These are phyloP conservation scores for Eilema caniola DNA, from an alignment of 2,888 invertebrate genomes.

Conservation along the genomic window DNA sequence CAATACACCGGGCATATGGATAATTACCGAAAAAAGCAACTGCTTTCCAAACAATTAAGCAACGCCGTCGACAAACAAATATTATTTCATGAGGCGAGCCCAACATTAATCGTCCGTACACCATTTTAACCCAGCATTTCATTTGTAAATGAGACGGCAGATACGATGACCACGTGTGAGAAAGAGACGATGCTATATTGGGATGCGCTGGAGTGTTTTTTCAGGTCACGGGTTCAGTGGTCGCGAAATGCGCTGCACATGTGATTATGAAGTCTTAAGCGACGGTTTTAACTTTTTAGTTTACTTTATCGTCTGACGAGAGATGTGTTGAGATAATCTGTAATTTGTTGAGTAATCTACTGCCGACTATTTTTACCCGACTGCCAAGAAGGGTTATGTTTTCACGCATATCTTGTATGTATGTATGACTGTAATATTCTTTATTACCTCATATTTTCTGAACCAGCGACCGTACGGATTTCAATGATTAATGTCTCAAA, in stretches of 20 bases:
- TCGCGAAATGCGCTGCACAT: slow-evolving; percentile 56
- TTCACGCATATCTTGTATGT: too few relatives aligned
- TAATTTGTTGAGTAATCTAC: slow-evolving; percentile 9
- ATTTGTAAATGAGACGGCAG: slow-evolving; percentile 14
- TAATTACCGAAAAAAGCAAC: not conserved
- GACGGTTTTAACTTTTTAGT: slow-evolving; percentile 18
- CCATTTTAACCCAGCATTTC: slow-evolving; percentile 23
- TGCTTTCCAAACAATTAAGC: slow-evolving; percentile 10
- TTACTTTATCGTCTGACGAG: slow-evolving; percentile 14
- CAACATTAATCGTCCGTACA: slow-evolving; percentile 13
- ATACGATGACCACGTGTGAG: slow-evolving; percentile 10
- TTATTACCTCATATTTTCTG: too few relatives aligned
- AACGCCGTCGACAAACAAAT: slow-evolving; percentile 13
- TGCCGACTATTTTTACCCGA: not conserved
- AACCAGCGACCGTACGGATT: too few relatives aligned
- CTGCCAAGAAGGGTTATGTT: too few relatives aligned
- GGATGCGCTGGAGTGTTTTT: slow-evolving; percentile 59
- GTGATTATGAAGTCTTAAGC: slow-evolving; percentile 30
- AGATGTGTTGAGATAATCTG: slow-evolving; percentile 14
- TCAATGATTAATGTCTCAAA: too few relatives aligned
- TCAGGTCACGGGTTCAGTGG: slow-evolving; percentile 65
- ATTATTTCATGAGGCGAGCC: slow-evolving; percentile 19
- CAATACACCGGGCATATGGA: not conserved
- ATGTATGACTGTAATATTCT: too few relatives aligned
- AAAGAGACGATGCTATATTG: slow-evolving; percentile 26